phyloP scores from a whole-genome alignment of 2,888 invertebrate genomes.

The Theristus sp. region DNA sequence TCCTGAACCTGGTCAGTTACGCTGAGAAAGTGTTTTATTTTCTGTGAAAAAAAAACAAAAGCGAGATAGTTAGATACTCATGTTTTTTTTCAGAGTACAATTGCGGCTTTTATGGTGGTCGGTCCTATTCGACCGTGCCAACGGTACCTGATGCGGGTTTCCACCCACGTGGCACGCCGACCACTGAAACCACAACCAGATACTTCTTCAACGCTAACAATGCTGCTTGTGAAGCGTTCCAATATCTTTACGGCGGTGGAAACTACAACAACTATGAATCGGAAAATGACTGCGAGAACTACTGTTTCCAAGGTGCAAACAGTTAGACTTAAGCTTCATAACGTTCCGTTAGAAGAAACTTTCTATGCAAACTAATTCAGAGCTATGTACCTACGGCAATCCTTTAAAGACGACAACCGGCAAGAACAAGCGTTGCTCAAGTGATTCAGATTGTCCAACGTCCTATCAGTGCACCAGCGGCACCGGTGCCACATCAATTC shows the following conservation, averaged over 20 bases:
- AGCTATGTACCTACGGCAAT: not conserved
- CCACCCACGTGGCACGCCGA: not conserved
- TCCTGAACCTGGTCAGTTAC: not conserved
- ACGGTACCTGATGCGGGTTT: not conserved
- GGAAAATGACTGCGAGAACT: constrained; percentile 14
- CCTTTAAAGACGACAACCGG: not conserved
- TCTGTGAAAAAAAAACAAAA: no score
- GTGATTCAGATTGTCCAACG: constrained; percentile 23
- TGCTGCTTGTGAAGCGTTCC: constrained; percentile 15
- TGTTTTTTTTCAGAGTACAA: not conserved
- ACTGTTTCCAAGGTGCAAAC: constrained; percentile 12
- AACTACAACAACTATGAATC: constrained; percentile 22
- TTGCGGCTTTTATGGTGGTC: not conserved
- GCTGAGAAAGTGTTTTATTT: not conserved
- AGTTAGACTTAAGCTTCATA: not conserved
- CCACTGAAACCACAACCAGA: not conserved
- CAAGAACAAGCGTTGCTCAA: constrained; percentile 16
- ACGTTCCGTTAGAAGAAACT: not conserved
- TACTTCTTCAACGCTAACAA: constrained; percentile 23
- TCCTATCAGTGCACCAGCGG: constrained; percentile 20
- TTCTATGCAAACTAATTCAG: not conserved
- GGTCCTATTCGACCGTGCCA: not conserved
- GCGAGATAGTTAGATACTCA: no score
- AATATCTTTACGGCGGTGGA: constrained; percentile 20
- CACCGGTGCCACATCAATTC: not conserved